Percentiles rank a stretch among this genome's conserved stretches.
Evolutionary conservation across 2,888 invertebrate species (phyloP).

Genomic region (Drosophila putrida): DNA sequence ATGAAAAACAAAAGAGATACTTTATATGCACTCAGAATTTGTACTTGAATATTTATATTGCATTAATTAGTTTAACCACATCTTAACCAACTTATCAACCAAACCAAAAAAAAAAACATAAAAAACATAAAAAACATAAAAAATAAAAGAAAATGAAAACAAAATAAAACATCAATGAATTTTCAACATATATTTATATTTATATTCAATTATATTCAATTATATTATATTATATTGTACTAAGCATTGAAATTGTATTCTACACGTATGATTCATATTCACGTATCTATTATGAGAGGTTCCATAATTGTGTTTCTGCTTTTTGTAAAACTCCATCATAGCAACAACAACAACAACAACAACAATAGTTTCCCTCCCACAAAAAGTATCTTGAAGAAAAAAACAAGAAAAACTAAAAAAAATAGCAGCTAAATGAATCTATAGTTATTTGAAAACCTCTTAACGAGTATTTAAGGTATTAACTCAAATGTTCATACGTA

Average conservation of each 20-base stretch:
- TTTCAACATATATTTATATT: slow-evolving; percentile 35
- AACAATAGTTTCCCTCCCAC: slow-evolving; percentile 9
- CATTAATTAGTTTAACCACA: slow-evolving; percentile 53
- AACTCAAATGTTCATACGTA: slow-evolving; percentile 28
- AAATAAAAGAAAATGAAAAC: background rate
- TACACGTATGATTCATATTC: slow-evolving; percentile 21
- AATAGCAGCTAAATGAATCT: slow-evolving; percentile 26
- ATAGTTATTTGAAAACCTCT: slow-evolving; percentile 3
- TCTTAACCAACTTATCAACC: slow-evolving; percentile 33
- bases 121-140: background rate
- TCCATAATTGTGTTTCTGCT: slow-evolving; percentile 40
- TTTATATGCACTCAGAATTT: slow-evolving; percentile 57
- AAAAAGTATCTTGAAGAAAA: background rate
- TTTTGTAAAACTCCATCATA: slow-evolving; percentile 21
- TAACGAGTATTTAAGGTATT: slow-evolving; percentile 29
- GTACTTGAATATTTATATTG: slow-evolving; percentile 52
- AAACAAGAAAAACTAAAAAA: slow-evolving; percentile 8
- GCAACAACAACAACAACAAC: background rate
- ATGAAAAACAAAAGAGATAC: slow-evolving; percentile 43
- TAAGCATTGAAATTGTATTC: slow-evolving; percentile 44
- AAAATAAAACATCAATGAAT: background rate
- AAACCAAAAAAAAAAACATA: slow-evolving; percentile 2
- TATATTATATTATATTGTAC: slow-evolving; percentile 51
- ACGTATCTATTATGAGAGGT: slow-evolving; percentile 36
- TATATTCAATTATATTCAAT: slow-evolving; percentile 32